Evolutionary conservation across 2,797 vertebrate genomes (phyloP), one percentile per base, ranked within the genome.

Genomic region (Taeniopygia guttata): DNA sequence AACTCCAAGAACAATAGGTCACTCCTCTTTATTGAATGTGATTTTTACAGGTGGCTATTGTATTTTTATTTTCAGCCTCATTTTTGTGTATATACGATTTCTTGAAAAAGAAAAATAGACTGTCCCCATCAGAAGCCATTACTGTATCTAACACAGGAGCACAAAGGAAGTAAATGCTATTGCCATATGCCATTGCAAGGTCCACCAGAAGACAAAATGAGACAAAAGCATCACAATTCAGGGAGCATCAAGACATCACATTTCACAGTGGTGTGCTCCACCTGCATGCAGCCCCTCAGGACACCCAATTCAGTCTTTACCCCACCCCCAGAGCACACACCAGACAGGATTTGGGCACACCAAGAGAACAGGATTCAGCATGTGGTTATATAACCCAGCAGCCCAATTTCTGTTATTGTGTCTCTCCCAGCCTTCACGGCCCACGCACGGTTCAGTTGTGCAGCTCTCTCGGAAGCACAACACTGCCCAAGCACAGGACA

Each of bases 221-320:
- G 19, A 40, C 18, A 27, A 8, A 49, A 23, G n/a, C 30, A 12
- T 25, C 42, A 30, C n/a, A 36, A 67, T 54, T 54, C 34, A 32
- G 25, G 46, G 45, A 64, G 60, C 22, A 54, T n/a, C 32, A 68
- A 38, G 66, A 6, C 48, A 55, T 19, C 0, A 0, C 9, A 43
- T 36, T 60, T 38, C 64, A 60, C 29, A 75, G 51, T 2, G 2
- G 43, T 2, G 8, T 0, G 2, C 34, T 83, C 34, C 59, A 81
- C 81, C 55, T 32, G 72, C 56, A 30, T 0, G 0, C 60, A 81
- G 51, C 62, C 84, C 73, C 80, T 60, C 10, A 60, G 32, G 79
- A 62, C 76, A 87, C 23, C 34, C 45, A 63, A 6, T 6, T 68
- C 36, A 55, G 66, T 13, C 64, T 27, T 25, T 18, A 79, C 6